A percentile compares a stretch with the other conserved stretches of the same genome.
phyloP scores from a whole-genome alignment of 2,797 vertebrate species.

The Melanotaenia parkinsoni region DNA sequence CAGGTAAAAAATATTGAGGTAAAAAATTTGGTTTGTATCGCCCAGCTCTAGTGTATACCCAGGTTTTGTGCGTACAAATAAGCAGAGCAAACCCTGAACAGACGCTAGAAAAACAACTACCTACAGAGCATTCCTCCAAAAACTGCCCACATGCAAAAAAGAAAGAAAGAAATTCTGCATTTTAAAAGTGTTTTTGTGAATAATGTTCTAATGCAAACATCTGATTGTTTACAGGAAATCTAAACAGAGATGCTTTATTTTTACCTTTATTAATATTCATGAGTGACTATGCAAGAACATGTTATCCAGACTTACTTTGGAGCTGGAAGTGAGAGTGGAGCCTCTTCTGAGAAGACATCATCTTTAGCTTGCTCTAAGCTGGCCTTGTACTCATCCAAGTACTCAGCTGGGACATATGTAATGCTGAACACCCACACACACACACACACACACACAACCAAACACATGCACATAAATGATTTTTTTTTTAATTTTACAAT shows the following conservation, averaged over 20 bases:
- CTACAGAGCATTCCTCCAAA: not conserved
- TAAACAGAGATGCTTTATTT: not conserved
- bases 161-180: not conserved
- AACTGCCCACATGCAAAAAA: not conserved
- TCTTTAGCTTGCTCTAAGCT: constrained; percentile 79
- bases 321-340: constrained; percentile 22
- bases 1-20: too few relatives aligned
- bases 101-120: not conserved
- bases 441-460: constrained; percentile 20
- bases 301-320: constrained; percentile 62
- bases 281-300: not conserved
- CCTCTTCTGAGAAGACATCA: constrained; percentile 61
- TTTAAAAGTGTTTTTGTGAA: not conserved
- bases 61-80: not conserved
- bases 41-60: too few relatives aligned
- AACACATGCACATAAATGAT: constrained; percentile 42
- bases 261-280: not conserved
- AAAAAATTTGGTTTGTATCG: too few relatives aligned
- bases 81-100: not conserved
- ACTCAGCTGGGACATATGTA: constrained; percentile 92
- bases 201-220: not conserved
- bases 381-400: constrained; percentile 91
- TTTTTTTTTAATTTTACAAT: constrained; percentile 36
- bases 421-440: constrained; percentile 84
- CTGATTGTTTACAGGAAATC: not conserved